phyloP scores from a whole-genome alignment of 2,113 vertebrate genomes.

The Deroptyus accipitrinus region DNA sequence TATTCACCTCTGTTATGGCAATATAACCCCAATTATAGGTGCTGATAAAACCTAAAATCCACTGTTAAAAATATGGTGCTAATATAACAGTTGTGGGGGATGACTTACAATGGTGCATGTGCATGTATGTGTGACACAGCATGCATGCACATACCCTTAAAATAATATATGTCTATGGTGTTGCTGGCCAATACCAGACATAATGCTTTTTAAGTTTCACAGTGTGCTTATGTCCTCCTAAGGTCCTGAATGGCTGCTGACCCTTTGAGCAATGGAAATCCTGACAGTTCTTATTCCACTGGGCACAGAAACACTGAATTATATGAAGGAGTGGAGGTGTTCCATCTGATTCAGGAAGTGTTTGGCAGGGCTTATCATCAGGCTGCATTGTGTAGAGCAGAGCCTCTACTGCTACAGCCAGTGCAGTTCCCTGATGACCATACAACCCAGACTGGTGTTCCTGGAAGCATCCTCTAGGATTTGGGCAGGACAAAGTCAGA shows the following conservation, averaged over 20 bases:
- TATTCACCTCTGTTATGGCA: neutral
- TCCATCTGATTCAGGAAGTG: neutral
- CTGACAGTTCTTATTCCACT: neutral
- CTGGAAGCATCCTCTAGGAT: neutral
- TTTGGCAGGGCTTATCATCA: neutral
- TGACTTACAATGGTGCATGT: neutral
- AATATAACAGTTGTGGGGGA: slow-evolving; percentile 28
- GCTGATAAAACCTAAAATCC: slow-evolving; percentile 36
- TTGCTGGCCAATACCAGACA: slow-evolving; percentile 68
- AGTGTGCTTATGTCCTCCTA: neutral
- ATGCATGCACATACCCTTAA: neutral
- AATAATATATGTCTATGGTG: neutral
- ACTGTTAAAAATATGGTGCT: slow-evolving; percentile 71
- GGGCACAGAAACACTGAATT: neutral
- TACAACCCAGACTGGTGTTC: neutral
- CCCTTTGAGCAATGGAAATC: neutral
- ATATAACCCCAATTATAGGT: neutral
- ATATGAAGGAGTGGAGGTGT: neutral
- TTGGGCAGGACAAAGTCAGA: neutral
- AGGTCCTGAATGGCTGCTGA: neutral
- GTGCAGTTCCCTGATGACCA: neutral
- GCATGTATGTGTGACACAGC: neutral
- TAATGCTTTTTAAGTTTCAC: neutral
- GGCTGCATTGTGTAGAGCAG: neutral
- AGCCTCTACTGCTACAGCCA: neutral